Evolutionary conservation across 2,888 invertebrate genomes (phyloP).

Genomic region (Copidosoma aretas): DNA sequence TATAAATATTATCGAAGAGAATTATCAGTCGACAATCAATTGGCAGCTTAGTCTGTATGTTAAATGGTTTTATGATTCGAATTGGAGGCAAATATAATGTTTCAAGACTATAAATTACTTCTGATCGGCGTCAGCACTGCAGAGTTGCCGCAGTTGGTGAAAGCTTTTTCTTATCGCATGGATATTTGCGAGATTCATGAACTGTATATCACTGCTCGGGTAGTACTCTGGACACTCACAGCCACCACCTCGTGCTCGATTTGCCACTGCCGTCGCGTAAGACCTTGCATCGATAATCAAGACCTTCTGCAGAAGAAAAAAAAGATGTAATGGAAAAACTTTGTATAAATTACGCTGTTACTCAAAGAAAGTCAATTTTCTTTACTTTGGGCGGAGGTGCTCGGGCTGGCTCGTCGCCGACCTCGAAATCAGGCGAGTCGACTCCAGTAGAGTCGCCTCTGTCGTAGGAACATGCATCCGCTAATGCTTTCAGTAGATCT

Average conservation of each 20-base stretch:
- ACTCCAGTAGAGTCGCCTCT: constrained; percentile 64
- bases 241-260: constrained; percentile 95
- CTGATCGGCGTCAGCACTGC: constrained; percentile 80
- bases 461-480: constrained; percentile 81
- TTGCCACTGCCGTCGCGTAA: constrained; percentile 95
- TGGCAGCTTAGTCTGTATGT: too few relatives aligned
- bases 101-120: constrained; percentile 65
- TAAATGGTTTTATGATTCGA: too few relatives aligned
- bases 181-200: constrained; percentile 97
- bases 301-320: constrained; percentile 67
- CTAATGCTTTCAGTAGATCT: constrained; percentile 81
- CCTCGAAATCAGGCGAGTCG: constrained; percentile 54
- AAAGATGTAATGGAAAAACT: neutral
- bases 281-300: constrained; percentile 95
- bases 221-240: constrained; percentile 97
- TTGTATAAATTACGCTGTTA: neutral
- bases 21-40: too few relatives aligned
- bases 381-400: constrained; percentile 15
- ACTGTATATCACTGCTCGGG: constrained; percentile 92
- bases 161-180: constrained; percentile 95
- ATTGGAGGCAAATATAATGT: too few relatives aligned
- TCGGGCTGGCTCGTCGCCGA: constrained; percentile 47
- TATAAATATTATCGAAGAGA: too few relatives aligned
- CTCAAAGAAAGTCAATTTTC: neutral
- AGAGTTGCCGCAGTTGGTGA: constrained; percentile 80